Percentiles rank a stretch among this genome's conserved stretches.
Evolutionary conservation across 2,888 invertebrate species (phyloP).

Genomic region (Chrysopilus asiliformis): DNA sequence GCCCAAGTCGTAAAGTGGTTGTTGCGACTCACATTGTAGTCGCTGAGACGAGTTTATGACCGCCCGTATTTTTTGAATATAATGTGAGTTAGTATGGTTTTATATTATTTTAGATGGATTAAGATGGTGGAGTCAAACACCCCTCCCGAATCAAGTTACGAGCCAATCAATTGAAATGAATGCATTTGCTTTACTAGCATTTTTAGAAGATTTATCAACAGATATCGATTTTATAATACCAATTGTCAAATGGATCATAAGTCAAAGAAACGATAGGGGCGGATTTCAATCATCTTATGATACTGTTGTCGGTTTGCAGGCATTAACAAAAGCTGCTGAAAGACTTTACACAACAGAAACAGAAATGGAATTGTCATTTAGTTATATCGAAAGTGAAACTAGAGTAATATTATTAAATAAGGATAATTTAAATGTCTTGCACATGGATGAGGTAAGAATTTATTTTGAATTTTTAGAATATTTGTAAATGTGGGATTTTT

Average conservation of each 20-base stretch:
- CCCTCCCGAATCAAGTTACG: too few species aligned
- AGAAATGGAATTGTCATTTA: slow-evolving; percentile 38
- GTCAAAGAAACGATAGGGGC: slow-evolving; percentile 51
- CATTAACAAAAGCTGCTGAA: slow-evolving; percentile 34
- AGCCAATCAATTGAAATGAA: slow-evolving; percentile 58
- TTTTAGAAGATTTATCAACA: slow-evolving; percentile 51
- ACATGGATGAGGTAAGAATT: slow-evolving; percentile 49
- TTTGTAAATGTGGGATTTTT: not conserved
- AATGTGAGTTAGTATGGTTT: too few species aligned
- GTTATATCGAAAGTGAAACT: slow-evolving; percentile 16
- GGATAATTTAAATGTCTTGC: slow-evolving; percentile 63
- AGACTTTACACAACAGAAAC: slow-evolving; percentile 36
- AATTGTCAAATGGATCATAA: slow-evolving; percentile 58
- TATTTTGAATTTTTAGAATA: not conserved
- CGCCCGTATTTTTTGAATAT: too few species aligned
- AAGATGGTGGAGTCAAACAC: too few species aligned
- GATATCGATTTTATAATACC: slow-evolving; percentile 34
- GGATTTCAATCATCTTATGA: slow-evolving; percentile 69
- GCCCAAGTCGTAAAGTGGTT: too few species aligned
- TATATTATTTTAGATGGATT: too few species aligned
- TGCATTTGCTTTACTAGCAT: slow-evolving; percentile 61
- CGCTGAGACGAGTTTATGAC: too few species aligned
- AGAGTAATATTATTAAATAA: slow-evolving; percentile 47
- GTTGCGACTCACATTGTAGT: too few species aligned
- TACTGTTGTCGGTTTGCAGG: slow-evolving; percentile 60